Conservation (phyloP, 1,140 invertebrate species). For the Tetraneura akinire region DNA sequence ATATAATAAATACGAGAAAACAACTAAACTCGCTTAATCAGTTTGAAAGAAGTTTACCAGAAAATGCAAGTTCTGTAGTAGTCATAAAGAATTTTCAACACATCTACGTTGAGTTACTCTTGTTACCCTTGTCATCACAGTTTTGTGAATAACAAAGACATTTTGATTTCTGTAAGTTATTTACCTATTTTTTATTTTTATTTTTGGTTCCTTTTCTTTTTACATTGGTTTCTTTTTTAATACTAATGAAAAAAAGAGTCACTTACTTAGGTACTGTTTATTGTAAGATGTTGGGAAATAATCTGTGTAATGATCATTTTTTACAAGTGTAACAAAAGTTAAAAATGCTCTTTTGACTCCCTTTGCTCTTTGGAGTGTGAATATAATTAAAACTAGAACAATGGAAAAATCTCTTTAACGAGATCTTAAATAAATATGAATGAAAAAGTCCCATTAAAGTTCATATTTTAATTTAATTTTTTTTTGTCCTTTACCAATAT, state of each 20-base stretch:
- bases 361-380: conserved; percentile 12
- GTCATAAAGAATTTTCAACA: neutral
- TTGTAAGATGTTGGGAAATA: neutral
- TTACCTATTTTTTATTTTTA: neutral
- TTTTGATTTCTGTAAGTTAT: conserved; percentile 28
- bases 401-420: neutral
- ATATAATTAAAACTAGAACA: conserved; percentile 49
- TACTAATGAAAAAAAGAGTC: neutral
- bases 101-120: neutral
- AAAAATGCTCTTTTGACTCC: conserved; percentile 26
- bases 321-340: conserved; percentile 29
- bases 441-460: neutral
- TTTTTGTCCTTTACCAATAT: neutral
- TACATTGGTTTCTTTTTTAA: neutral
- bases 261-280: neutral
- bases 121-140: too few species aligned
- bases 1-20: neutral
- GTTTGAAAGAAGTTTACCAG: neutral
- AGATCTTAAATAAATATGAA: conserved; percentile 24
- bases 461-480: neutral
- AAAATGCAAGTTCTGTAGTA: neutral
- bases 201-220: neutral
- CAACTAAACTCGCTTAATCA: conserved; percentile 20
- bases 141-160: conserved; percentile 10
- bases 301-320: conserved; percentile 34